Evolutionary conservation across 2,797 vertebrate genomes (phyloP), one percentile per base, ranked within the genome.

Genomic region (Propithecus perrieri): DNA sequence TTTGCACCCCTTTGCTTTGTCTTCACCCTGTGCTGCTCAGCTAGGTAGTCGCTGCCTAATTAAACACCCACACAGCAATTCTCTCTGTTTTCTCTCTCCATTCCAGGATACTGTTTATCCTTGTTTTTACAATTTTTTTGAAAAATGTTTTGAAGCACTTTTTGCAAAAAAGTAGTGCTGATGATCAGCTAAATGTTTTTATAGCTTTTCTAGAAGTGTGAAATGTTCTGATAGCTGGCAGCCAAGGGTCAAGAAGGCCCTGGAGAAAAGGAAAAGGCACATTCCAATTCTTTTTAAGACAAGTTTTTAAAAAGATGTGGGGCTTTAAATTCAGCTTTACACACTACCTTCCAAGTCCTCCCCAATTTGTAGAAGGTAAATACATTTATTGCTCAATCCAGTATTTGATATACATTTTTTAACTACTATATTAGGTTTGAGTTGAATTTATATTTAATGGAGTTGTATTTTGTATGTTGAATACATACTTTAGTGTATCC

Each of bases 241-340:
- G 48, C 35, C 79, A 75, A 65, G 57, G 79, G 41, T 90, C 85
- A 91, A 38, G 65, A 90, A 90, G 41, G 35, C 71, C 63, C 65
- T 59, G n/a, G 65, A 84, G 71, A 63, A 71, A 92, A 94, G 76
- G n/a, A 65, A 93, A 91, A 86, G 57, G 30, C 41, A 43, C 53
- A 81, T 35, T 84, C 20, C n/a, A 74, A 46, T 63, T 55, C 14
- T 22, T 48, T 63, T 63, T 84, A 61, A 81, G 63, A 69, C 5
- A 69, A 80, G 7, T 85, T 93, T 88, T 28, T 10, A 46, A 90
- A 65, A 92, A 91, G 30, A n/a, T 67, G 48, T 55, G 50, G 35
- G 18, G 14, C 78, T 96, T 95, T 87, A 76, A 81, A 78, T 91
- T 78, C 28, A 97, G 28, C 69, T 89, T 94, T 17, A 9, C 46